Base-by-base conservation (phyloP, 2,113 vertebrate genomes). In the Platycercus adscitus region DNA sequence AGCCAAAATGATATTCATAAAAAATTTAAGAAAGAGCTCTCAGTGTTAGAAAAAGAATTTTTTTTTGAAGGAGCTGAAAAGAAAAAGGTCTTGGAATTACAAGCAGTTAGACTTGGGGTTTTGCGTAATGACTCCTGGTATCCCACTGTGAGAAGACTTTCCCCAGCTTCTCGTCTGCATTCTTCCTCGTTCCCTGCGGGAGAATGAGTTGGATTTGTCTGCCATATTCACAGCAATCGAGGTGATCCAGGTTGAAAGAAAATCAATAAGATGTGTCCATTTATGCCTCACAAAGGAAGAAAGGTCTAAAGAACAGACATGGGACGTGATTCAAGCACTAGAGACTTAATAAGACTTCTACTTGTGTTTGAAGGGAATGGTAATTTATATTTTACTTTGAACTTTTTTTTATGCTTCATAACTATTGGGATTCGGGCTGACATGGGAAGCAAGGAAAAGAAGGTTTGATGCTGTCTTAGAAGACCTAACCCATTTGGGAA, bases 201-300 rank as follows among this genome's bases (percentile, higher is more conserved):
- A 98, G 97, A 98, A 98, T 98, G 98, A 98, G 97, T 98, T 97
- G 98, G 98, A 99, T 98, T 98, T 97, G 98, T 99, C 98, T 98
- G 99, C 98, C 98, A 98, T 98, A 99, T 99, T 99, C 98, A 97
- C 98, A 98, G 98, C 98, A 97, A 98, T 99, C 98, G 98, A 99
- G 98, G 98, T 98, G 98, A 99, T 99, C 98, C 97, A 97, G 97
- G 98, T 98, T 99, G 99, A 99, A 99, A 99, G 98, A 98, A 99
- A 99, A 99, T 99, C 99, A 99, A 99, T 99, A 99, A 98, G 98
- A 98, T 98, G 98, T 99, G 98, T 99, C 99, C 98, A 99, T 99
- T 99, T 99, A 98, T 99, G 98, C 98, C 97, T 98, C 98, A 98
- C 97, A 98, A 98, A 98, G 98, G 97, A 98, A 98, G 98, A 98